Conservation (phyloP, 2,888 invertebrate species). For the Emmelina monodactyla region DNA sequence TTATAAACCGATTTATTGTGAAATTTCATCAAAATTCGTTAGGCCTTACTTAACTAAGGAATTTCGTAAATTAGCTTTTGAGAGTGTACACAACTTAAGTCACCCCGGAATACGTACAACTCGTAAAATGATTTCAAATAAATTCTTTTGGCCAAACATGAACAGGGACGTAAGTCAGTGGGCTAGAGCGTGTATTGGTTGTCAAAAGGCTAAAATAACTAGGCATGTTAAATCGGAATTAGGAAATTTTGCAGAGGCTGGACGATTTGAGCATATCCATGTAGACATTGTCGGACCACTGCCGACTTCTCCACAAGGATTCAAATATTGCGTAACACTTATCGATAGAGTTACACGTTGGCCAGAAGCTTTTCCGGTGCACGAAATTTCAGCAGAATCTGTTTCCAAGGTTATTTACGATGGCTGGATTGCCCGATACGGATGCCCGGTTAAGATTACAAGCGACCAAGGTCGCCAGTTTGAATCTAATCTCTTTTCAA, state of each 20-base stretch:
- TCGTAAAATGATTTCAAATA: conserved; percentile 3
- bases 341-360: conserved; percentile 12
- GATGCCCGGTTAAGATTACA: conserved; percentile 5
- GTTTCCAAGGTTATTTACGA: conserved; percentile 13
- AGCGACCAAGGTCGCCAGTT: conserved; percentile 10
- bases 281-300: too few relatives aligned
- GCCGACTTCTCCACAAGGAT: conserved; percentile 7
- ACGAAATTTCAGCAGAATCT: conserved; percentile 15
- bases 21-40: not conserved
- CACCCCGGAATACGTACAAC: conserved; percentile 10
- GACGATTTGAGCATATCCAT: conserved; percentile 14
- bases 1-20: conserved; percentile 6
- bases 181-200: conserved; percentile 5
- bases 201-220: conserved; percentile 12
- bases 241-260: conserved; percentile 10
- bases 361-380: conserved; percentile 15
- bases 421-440: conserved; percentile 12
- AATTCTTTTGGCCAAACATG: conserved; percentile 9
- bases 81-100: conserved; percentile 8
- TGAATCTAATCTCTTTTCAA: conserved; percentile 21
- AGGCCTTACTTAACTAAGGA: conserved; percentile 7
- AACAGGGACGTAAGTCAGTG: conserved; percentile 9
- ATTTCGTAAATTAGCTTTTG: conserved; percentile 5
- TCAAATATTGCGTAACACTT: not conserved
- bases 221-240: conserved; percentile 8